Evolutionary conservation across 2,888 invertebrate species (phyloP), one percentile per base, ranked within the genome.

Genomic region (Geophilus truncorum): DNA sequence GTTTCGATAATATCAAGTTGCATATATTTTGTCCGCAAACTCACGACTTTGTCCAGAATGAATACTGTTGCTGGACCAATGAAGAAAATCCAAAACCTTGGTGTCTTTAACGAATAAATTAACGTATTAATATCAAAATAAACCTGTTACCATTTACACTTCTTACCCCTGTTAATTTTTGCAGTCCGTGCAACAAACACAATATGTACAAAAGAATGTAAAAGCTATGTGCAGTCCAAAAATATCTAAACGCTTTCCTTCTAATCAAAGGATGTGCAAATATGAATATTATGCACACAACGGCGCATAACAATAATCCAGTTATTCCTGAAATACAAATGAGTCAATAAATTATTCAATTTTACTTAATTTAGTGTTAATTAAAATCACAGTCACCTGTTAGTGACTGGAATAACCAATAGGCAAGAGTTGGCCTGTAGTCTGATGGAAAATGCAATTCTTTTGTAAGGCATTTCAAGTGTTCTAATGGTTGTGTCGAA

Each of bases 221-320:
- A 6, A 97, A 90, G 10, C 94, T 93, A 87, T 98, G 97, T 78
- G 97, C 94, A 82, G 93, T 92, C 94, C 97, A 97, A 88, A 97
- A 97, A 89, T 94, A 97, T 82, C 95, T 95, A 87, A 96, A 97
- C 0, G 97, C 97, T 84, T 94, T 93, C 87, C 96, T 94, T 77
- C 97, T 91, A 82, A 97, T 94, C 3, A 92, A 92, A 0, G 97
- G 96, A 88, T 97, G 96, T 0, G 97, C 97, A 86, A 98, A 98
- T n/a, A 96, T 93, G 86, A 97, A 96, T 84, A 98, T 97, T 80
- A 97, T 93, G 86, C 94, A 94, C 94, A 97, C 96, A 80, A 96
- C 92, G 80, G 94, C 90, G 86, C 96, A 97, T 0, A 97, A 89
- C 0, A 95, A 85, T 0, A 97, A 94, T 12, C 97, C 96, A 1